Evolutionary conservation across 2,888 invertebrate genomes (phyloP).

Genomic region (Orchestes rusci): DNA sequence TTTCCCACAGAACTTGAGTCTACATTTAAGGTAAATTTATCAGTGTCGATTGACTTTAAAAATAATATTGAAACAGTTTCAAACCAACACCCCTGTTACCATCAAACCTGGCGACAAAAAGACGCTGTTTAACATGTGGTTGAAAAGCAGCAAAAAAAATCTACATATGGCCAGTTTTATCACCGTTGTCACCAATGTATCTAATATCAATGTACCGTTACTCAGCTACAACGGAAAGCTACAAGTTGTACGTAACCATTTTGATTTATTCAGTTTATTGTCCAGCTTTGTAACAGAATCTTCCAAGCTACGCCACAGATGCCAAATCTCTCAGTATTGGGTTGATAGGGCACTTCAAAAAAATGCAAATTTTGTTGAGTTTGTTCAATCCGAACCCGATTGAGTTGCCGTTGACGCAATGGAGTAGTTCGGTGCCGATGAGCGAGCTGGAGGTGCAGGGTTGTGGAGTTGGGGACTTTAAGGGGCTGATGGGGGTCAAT

Average conservation of each 20-base stretch:
- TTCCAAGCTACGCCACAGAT: constrained; percentile 37
- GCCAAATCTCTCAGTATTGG: constrained; percentile 55
- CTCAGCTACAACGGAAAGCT: constrained; percentile 68
- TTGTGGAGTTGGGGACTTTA: constrained; percentile 48
- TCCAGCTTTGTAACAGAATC: too few relatives aligned
- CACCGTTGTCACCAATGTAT: constrained; percentile 66
- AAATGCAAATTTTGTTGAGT: constrained; percentile 64
- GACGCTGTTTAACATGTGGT: constrained; percentile 51
- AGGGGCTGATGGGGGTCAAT: too few relatives aligned
- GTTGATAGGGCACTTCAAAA: constrained; percentile 55
- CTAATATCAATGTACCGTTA: constrained; percentile 61
- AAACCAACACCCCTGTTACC: constrained; percentile 54
- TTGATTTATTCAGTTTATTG: constrained; percentile 6
- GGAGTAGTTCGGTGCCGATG: constrained; percentile 54
- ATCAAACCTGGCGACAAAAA: constrained; percentile 53
- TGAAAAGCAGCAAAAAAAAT: constrained; percentile 47
- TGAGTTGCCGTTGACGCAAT: constrained; percentile 54
- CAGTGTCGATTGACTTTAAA: not conserved
- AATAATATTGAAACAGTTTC: constrained; percentile 42
- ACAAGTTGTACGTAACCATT: constrained; percentile 44
- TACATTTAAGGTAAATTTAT: constrained; percentile 26
- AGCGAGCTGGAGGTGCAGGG: constrained; percentile 55
- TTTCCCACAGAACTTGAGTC: constrained; percentile 52
- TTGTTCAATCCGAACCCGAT: constrained; percentile 71
- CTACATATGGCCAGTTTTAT: constrained; percentile 54